Percentiles rank a stretch among this genome's conserved stretches.
Conservation (phyloP, 2,888 invertebrate species). For the Ischnura elegans region DNA sequence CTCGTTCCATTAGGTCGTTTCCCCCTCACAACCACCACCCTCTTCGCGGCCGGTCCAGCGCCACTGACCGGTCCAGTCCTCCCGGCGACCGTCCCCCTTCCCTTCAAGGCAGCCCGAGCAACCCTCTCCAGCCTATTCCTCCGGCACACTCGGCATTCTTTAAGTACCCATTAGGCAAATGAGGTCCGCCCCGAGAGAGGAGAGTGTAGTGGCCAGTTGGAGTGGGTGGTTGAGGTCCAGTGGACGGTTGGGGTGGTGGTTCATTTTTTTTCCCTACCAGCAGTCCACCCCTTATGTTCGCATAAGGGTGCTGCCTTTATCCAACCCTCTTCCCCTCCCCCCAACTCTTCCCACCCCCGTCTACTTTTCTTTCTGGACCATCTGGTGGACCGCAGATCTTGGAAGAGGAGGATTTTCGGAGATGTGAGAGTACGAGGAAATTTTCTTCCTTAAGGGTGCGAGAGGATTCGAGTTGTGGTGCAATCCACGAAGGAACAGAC, state of each 20-base stretch:
- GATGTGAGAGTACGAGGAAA: neutral
- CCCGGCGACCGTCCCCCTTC: neutral
- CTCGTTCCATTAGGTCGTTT: neutral
- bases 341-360: neutral
- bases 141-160: constrained; percentile 40
- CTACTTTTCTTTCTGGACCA: neutral
- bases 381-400: constrained; percentile 28
- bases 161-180: constrained; percentile 67
- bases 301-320: neutral
- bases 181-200: neutral
- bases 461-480: neutral
- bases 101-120: neutral
- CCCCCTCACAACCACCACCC: neutral
- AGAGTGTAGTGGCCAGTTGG: neutral
- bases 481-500: neutral
- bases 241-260: neutral
- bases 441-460: constrained; percentile 2
- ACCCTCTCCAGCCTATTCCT: neutral
- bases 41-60: neutral
- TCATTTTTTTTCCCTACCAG: no score
- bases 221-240: neutral
- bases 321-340: neutral
- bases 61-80: constrained; percentile 16
- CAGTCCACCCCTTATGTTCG: neutral
- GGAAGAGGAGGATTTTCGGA: neutral